A percentile compares a stretch with the other conserved stretches of the same genome.
phyloP scores from a whole-genome alignment of 2,113 vertebrate genomes.

The Sander lucioperca region DNA sequence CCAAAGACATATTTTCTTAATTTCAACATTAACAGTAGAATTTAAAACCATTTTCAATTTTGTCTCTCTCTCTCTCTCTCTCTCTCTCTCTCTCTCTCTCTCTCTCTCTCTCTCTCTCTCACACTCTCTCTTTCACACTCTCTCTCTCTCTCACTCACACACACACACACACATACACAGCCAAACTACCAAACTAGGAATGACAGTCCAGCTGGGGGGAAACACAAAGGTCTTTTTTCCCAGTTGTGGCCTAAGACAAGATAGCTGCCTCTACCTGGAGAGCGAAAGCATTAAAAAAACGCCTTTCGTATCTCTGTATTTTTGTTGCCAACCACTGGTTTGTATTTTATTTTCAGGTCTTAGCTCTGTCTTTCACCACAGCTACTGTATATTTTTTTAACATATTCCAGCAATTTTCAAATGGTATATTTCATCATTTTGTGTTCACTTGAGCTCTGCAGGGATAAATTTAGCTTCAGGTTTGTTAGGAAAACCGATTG shows the following conservation, averaged over 20 bases:
- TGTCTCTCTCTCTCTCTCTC: too few relatives aligned
- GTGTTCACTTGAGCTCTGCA: conserved; percentile 16
- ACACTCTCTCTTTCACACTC: too few relatives aligned
- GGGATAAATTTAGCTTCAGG: conserved; percentile 43
- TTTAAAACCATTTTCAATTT: too few relatives aligned
- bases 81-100: too few relatives aligned
- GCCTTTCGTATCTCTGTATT: conserved; percentile 11
- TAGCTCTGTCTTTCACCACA: neutral
- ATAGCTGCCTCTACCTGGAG: conserved; percentile 24
- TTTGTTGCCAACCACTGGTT: neutral
- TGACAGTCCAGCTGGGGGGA: conserved; percentile 50
- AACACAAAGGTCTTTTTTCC: conserved; percentile 49
- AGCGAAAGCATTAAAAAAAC: conserved; percentile 12
- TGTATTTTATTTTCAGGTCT: neutral
- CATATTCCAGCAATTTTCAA: neutral
- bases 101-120: too few relatives aligned
- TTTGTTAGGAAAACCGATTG: conserved; percentile 33
- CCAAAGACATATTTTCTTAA: too few relatives aligned
- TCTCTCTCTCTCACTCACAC: too few relatives aligned
- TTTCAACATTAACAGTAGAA: too few relatives aligned
- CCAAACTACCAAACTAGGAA: conserved; percentile 49
- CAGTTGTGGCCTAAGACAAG: conserved; percentile 4
- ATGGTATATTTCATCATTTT: conserved; percentile 16
- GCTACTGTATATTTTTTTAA: neutral
- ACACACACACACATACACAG: neutral